phyloP scores from a whole-genome alignment of 2,113 vertebrate genomes.

The Paralichthys olivaceus region DNA sequence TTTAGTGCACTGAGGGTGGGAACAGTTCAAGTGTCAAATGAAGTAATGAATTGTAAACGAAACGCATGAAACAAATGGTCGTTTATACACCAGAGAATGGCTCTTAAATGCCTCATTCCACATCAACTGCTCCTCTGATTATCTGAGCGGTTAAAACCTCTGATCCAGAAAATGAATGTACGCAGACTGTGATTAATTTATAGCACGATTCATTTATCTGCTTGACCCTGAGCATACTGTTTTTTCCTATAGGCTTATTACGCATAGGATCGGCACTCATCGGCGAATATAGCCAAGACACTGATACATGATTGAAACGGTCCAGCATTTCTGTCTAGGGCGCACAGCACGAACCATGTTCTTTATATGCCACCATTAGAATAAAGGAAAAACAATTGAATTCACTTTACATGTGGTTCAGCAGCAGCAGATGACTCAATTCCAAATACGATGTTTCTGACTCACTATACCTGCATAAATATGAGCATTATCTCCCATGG shows the following conservation, averaged over 20 bases:
- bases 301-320: slow-evolving; percentile 21
- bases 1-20: background rate
- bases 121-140: background rate
- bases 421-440: background rate
- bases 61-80: background rate
- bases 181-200: slow-evolving; percentile 39
- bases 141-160: slow-evolving; percentile 14
- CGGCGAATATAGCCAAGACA: background rate
- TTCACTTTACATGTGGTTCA: background rate
- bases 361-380: background rate
- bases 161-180: slow-evolving; percentile 29
- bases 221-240: slow-evolving; percentile 12
- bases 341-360: slow-evolving; percentile 3
- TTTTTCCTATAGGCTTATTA: slow-evolving; percentile 18
- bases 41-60: background rate
- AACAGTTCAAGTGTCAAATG: slow-evolving; percentile 1
- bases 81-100: background rate
- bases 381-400: background rate
- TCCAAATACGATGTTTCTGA: background rate
- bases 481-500: background rate
- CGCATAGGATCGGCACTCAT: background rate
- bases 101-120: slow-evolving; percentile 2
- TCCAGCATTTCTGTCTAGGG: background rate
- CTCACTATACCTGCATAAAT: slow-evolving; percentile 9
- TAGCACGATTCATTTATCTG: slow-evolving; percentile 33